phyloP scores from a whole-genome alignment of 1,140 invertebrate species.

The Musca domestica region DNA sequence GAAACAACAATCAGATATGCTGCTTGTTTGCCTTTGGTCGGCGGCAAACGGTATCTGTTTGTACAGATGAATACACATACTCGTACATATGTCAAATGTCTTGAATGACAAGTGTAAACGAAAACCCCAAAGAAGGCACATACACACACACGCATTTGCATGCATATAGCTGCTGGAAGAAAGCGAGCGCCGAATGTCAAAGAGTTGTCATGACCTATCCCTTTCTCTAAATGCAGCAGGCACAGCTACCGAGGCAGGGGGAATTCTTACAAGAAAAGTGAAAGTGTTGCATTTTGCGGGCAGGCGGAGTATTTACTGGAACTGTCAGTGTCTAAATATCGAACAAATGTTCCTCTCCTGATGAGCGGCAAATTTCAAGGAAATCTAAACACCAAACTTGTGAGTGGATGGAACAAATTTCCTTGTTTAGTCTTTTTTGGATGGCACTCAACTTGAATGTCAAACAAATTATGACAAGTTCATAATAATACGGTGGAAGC shows the following conservation, averaged over 20 bases:
- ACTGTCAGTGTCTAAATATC: slow-evolving; percentile 9
- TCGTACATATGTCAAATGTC: slow-evolving; percentile 9
- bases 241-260: too few relatives aligned
- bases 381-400: too few relatives aligned
- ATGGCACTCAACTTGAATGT: background rate
- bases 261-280: too few relatives aligned
- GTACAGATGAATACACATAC: background rate
- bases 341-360: background rate
- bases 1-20: too few relatives aligned
- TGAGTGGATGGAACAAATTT: too few relatives aligned
- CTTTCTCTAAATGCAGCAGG: background rate
- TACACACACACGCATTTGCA: background rate
- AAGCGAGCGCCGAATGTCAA: slow-evolving; percentile 10
- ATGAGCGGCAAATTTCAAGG: too few relatives aligned
- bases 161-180: background rate
- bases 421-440: too few relatives aligned
- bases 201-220: slow-evolving; percentile 15
- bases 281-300: too few relatives aligned
- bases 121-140: background rate
- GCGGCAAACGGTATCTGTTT: background rate
- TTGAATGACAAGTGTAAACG: slow-evolving; percentile 14
- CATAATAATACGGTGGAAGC: slow-evolving; percentile 4
- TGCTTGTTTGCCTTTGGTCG: background rate
- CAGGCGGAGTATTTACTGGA: background rate
- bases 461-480: slow-evolving; percentile 12